Evolutionary conservation across 2,888 invertebrate genomes (phyloP).

Genomic region (Noctua janthe): DNA sequence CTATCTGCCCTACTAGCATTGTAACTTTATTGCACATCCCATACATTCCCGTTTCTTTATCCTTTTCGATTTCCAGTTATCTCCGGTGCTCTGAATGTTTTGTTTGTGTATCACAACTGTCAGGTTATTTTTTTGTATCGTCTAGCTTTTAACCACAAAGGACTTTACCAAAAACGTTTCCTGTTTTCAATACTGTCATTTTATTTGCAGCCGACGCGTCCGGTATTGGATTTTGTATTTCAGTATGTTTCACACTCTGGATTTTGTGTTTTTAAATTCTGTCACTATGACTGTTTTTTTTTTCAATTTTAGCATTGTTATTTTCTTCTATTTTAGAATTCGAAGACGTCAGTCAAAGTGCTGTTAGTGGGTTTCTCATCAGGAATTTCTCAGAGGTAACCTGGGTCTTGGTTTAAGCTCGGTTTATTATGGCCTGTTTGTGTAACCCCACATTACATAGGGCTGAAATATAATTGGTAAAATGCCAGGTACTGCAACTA

Average conservation of each 20-base stretch:
- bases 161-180: background rate
- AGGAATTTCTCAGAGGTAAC: background rate
- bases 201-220: conserved; percentile 1
- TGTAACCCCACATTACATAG: background rate
- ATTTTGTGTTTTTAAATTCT: background rate
- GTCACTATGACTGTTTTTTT: no score
- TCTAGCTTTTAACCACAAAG: background rate
- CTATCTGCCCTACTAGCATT: background rate
- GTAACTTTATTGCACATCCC: conserved; percentile 21
- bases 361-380: no score
- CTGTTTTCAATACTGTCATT: conserved; percentile 3
- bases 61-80: conserved; percentile 26
- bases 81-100: background rate
- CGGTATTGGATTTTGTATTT: background rate
- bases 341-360: no score
- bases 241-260: background rate
- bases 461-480: background rate
- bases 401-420: background rate
- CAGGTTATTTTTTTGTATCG: background rate
- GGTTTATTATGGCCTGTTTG: no score
- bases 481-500: no score
- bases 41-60: background rate
- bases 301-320: background rate
- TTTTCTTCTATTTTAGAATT: background rate
- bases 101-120: background rate